Base-by-base conservation (phyloP, 2,888 invertebrate species). In the Artemia sinica region DNA sequence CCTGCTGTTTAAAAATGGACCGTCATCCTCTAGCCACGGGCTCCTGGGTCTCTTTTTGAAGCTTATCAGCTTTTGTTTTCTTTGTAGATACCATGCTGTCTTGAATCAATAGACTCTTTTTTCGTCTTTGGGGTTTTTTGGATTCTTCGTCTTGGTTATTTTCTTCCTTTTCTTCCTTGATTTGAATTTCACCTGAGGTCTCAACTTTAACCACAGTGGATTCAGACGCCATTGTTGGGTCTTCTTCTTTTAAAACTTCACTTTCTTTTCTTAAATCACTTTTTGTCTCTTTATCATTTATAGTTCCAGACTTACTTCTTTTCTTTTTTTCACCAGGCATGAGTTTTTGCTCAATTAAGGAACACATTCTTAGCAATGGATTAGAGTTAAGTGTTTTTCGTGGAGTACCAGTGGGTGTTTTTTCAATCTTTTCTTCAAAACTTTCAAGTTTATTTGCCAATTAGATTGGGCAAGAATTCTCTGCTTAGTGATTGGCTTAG, bases 1-100 rank as follows among this genome's bases (percentile, higher is more conserved):
- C 77, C 48, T 83, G 84, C 74, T 87, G 85, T 77, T 89, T 89
- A 75, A 89, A 88, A 70, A 91, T 82, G 68, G 85, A 83, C 71
- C 91, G 80, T 4, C 91, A 82, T 14, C 88, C 87, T 74, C 87
- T 84, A 1, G 89, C 88, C 75, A 88, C 58, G 1, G 58, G 58
- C 14, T 58, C 58, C n/a, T n/a, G 58, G 8, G n/a, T 58, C 58
- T 58, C 58, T 58, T 8, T 58, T 58, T 14, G 14, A 14, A 18
- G 14, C 18, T 18, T 58, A n/a, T 58, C 58, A 58, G 18, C 58
- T 58, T 18, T 8, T 8, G 58, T n/a, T 10, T 58, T 58, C 18
- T 58, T 58, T 18, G 18, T n/a, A n/a, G n/a, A 18, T 14, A 18
- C 18, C 18, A 18, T 18, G 18, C n/a, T 18, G 14, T 58, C 58